Percentiles rank a stretch among this genome's conserved stretches.
Evolutionary conservation across 2,888 invertebrate species (phyloP).

Genomic region (Chaetoderma sp.): DNA sequence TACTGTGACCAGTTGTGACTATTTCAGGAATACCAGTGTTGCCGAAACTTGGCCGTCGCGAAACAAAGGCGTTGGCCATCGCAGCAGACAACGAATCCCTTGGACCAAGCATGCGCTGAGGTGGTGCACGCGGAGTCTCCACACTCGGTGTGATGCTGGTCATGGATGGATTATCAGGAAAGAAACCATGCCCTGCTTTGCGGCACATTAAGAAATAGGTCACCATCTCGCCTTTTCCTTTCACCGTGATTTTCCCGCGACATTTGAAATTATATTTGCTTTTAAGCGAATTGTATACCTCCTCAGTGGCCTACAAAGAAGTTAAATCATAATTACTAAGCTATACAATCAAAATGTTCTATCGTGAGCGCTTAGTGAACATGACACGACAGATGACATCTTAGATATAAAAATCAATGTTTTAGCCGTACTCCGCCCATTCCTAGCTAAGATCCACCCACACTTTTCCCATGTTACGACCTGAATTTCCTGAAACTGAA

Average conservation of each 20-base stretch:
- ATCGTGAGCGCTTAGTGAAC: too few relatives aligned
- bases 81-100: constrained; percentile 21
- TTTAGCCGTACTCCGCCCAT: too few relatives aligned
- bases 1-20: too few relatives aligned
- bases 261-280: constrained; percentile 57
- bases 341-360: not conserved
- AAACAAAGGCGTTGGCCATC: constrained; percentile 23
- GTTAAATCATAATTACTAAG: not conserved
- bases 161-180: constrained; percentile 28
- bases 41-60: constrained; percentile 32
- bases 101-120: too few relatives aligned
- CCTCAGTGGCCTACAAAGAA: constrained; percentile 80
- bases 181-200: constrained; percentile 35
- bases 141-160: constrained; percentile 31
- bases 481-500: too few relatives aligned
- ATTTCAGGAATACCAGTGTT: too few relatives aligned
- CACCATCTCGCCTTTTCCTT: constrained; percentile 94
- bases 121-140: constrained; percentile 31
- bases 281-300: constrained; percentile 81
- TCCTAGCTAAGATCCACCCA: too few relatives aligned
- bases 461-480: too few relatives aligned
- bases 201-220: constrained; percentile 81
- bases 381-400: too few relatives aligned
- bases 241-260: constrained; percentile 80
- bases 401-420: too few relatives aligned